A percentile compares a stretch with the other conserved stretches of the same genome.
Evolutionary conservation across 92 coral and sea anemone species (phyloP).

Genomic region (Heteractis magnifica): DNA sequence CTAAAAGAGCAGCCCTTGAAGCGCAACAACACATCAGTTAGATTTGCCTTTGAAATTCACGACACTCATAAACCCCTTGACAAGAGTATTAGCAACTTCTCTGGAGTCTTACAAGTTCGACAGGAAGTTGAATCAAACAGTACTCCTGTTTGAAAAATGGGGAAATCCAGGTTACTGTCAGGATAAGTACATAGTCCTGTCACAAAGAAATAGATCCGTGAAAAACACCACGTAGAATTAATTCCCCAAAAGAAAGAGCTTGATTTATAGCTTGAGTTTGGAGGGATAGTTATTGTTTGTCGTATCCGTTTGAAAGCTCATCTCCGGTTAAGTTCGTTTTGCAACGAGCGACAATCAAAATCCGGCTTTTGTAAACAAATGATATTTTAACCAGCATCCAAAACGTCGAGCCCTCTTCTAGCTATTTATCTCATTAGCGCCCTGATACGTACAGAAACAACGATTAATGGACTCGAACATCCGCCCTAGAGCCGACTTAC

Average conservation of each 20-base stretch:
- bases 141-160: neutral
- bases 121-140: neutral
- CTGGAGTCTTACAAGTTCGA: neutral
- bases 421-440: slow-evolving; percentile 4
- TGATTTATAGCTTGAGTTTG: neutral
- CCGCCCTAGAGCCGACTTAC: neutral
- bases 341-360: neutral
- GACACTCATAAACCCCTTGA: neutral
- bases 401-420: neutral
- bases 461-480: neutral
- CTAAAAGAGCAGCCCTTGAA: neutral
- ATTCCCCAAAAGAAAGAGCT: neutral
- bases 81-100: neutral
- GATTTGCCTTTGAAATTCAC: neutral
- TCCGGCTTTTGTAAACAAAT: neutral
- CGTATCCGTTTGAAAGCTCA: neutral
- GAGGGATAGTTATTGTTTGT: neutral
- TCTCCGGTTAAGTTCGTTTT: neutral
- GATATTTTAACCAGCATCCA: neutral
- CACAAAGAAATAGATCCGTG: neutral
- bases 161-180: neutral
- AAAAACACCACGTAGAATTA: neutral
- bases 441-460: neutral
- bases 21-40: neutral
- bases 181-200: neutral